These are phyloP conservation scores for Saturnia pavonia DNA, from an alignment of 2,888 invertebrate species.

Conservation along the genomic window DNA sequence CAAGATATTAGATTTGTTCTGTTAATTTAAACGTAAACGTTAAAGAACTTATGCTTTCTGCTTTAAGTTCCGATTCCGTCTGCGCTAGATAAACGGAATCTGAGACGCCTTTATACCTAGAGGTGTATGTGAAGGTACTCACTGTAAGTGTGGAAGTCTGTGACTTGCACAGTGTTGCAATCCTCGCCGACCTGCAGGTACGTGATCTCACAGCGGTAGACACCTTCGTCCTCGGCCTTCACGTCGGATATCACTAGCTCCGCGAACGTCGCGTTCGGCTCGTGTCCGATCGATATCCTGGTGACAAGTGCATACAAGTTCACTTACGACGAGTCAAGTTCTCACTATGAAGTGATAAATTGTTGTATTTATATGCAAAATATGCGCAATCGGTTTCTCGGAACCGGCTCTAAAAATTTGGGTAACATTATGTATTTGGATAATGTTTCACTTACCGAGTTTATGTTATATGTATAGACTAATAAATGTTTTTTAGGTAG, in stretches of 20 bases:
- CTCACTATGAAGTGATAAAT: too few species aligned
- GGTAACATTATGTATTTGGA: too few species aligned
- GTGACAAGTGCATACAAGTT: not conserved
- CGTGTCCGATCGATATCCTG: conserved; percentile 88
- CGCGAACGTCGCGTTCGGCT: conserved; percentile 84
- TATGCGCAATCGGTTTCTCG: too few species aligned
- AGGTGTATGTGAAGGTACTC: conserved; percentile 63
- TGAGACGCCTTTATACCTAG: too few species aligned
- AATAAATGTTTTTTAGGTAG: too few species aligned
- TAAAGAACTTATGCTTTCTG: not conserved
- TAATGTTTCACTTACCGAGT: too few species aligned
- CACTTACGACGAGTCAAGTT: not conserved
- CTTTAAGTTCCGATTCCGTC: too few species aligned
- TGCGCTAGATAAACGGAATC: too few species aligned
- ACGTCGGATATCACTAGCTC: conserved; percentile 86
- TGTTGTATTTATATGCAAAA: too few species aligned
- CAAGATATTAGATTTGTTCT: not conserved
- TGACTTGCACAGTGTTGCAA: conserved; percentile 91
- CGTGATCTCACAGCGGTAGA: conserved; percentile 92
- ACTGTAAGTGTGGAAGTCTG: conserved; percentile 90
- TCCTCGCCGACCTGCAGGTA: conserved; percentile 89
- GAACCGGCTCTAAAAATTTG: too few species aligned
- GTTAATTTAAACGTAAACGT: too few species aligned
- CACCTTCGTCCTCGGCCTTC: conserved; percentile 88
- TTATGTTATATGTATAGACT: too few species aligned